Base-by-base conservation (phyloP, 2,113 vertebrate species). In the Serilophus lunatus region DNA sequence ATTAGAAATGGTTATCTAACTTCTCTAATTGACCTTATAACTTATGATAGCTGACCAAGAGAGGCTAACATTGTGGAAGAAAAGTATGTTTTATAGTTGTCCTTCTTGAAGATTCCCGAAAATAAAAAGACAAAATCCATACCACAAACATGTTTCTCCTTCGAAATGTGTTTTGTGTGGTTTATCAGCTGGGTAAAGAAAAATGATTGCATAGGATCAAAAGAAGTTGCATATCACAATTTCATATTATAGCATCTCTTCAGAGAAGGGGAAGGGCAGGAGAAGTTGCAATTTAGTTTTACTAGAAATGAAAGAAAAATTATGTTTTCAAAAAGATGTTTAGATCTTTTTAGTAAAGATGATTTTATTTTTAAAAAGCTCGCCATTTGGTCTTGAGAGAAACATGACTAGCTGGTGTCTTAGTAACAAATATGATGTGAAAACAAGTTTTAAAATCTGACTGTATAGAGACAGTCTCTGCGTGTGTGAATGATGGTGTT, bases 341-440 rank as follows among this genome's bases (percentile, higher is more conserved):
- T 60, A 68, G 18, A 22, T 10, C 15, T 69, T 65, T 88, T 80
- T 49, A 49, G 16, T 86, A 64, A 83, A 81, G 36, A 57, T 82
- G 10, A 26, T 86, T 26, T 47, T 82, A 6, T 69, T 54, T n/a
- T 91, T 26, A 12, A 78, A 76, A 36, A 63, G 38, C 38, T 75
- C 20, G 22, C 36, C 72, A 1, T 15, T 79, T 64, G 54, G 23
- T 31, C 22, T 75, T 71, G 36, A 56, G 22, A 74, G 54, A 82
- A 80, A 75, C 71, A 49, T 74, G 71, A 82, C 53, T 86, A 63
- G 24, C 33, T 68, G 42, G 61, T 92, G 93, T 81, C 88, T 82
- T 96, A 83, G 93, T 77, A 95, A 94, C 91, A 88, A 96, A 88
- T 24, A 36, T 92, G 45, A 51, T 57, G 15, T 92, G 75, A 95